Conservation (phyloP, 2,113 vertebrate genomes). For the Bubo bubo region DNA sequence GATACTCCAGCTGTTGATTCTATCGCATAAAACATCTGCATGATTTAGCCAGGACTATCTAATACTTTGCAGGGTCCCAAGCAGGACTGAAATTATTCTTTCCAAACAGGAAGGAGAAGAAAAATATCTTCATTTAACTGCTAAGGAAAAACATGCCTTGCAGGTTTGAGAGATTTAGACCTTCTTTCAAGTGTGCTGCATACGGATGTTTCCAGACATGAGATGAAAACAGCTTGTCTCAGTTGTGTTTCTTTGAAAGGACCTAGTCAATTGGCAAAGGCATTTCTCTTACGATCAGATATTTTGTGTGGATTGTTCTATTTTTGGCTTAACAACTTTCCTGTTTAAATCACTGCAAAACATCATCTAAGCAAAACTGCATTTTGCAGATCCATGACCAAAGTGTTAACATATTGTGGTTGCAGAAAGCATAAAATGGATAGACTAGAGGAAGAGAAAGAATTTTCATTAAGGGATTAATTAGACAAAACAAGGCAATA, state of each 20-base stretch:
- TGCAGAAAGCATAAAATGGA: slow-evolving; percentile 15
- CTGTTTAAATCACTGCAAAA: neutral
- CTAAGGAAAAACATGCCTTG: neutral
- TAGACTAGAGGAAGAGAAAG: neutral
- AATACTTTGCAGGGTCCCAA: neutral
- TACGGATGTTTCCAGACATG: neutral
- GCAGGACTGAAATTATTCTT: neutral
- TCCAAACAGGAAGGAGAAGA: neutral
- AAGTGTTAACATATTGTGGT: slow-evolving; percentile 6
- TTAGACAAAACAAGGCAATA: slow-evolving; percentile 34
- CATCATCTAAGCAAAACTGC: neutral
- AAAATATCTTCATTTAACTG: slow-evolving; percentile 36
- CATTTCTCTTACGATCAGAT: slow-evolving; percentile 3
- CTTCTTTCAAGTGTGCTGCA: neutral
- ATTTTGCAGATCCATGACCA: neutral
- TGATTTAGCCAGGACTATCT: neutral
- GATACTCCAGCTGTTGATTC: slow-evolving; percentile 15
- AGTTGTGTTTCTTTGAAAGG: neutral
- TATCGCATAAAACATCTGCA: neutral
- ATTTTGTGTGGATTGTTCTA: neutral
- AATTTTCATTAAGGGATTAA: slow-evolving; percentile 43
- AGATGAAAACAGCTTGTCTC: slow-evolving; percentile 37
- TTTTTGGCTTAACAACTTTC: neutral
- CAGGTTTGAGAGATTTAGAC: neutral
- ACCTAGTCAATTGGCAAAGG: neutral